Conservation (phyloP, 2,113 vertebrate genomes). For the Callionymus lyra region DNA sequence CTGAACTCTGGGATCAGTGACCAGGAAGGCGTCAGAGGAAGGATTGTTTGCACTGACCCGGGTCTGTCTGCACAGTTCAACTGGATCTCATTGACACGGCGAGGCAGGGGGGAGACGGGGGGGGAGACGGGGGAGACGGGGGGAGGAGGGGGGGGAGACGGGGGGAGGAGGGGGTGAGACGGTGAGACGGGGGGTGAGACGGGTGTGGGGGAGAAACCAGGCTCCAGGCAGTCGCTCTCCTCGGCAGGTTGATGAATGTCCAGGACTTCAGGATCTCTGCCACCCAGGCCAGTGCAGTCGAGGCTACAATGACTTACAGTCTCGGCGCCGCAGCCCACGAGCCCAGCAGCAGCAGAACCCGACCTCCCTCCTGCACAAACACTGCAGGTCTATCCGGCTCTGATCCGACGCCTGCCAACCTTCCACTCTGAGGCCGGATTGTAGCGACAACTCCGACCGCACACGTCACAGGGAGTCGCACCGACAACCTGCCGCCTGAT, state of each 20-base stretch:
- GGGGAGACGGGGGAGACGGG: too few species aligned
- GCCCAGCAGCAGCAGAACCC: conserved; percentile 46
- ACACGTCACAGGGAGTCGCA: too few species aligned
- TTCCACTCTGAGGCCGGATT: conserved; percentile 40
- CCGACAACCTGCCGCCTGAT: too few species aligned
- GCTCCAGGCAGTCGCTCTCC: conserved; percentile 81
- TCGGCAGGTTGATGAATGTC: conserved; percentile 82
- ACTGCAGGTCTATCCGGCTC: conserved; percentile 61
- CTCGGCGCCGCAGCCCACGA: conserved; percentile 38
- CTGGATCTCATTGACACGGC: conserved; percentile 73
- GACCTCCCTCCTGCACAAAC: conserved; percentile 52
- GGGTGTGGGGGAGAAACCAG: conserved; percentile 63
- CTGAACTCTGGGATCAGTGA: conserved; percentile 70
- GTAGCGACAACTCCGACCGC: too few species aligned
- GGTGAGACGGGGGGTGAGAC: conserved; percentile 6
- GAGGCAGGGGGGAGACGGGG: conserved; percentile 17
- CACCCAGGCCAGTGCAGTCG: conserved; percentile 82
- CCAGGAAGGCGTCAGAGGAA: conserved; percentile 71
- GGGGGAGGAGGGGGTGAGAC: conserved; percentile 10
- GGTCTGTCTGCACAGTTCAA: conserved; percentile 73
- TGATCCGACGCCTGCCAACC: conserved; percentile 43
- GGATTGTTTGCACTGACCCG: conserved; percentile 69
- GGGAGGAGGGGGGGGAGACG: conserved; percentile 68
- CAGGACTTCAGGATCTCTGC: conserved; percentile 81
- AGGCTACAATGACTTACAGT: conserved; percentile 77